Evolutionary conservation across 2,113 vertebrate species (phyloP).

Genomic region (Syngnathoides biaculeatus): DNA sequence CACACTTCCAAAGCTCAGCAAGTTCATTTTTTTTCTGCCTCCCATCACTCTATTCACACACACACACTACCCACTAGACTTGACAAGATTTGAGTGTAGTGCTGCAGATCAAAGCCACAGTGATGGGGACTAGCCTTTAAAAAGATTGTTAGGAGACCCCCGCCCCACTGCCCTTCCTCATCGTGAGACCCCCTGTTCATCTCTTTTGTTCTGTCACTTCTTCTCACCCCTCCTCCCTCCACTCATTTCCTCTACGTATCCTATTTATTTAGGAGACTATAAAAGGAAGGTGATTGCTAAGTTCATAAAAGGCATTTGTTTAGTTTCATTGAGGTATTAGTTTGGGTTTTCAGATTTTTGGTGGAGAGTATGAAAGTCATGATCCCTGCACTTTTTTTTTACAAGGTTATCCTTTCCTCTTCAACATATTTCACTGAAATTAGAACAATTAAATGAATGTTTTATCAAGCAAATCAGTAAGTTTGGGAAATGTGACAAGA

Average conservation of each 20-base stretch:
- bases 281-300: constrained; percentile 30
- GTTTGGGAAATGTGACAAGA: background rate
- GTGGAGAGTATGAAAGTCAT: constrained; percentile 22
- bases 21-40: constrained; percentile 54
- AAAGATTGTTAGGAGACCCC: constrained; percentile 25
- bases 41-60: constrained; percentile 3
- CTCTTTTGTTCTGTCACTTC: constrained; percentile 54
- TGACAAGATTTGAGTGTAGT: constrained; percentile 42
- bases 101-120: constrained; percentile 64
- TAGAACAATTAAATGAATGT: constrained; percentile 17
- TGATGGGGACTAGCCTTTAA: constrained; percentile 23
- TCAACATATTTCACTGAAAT: background rate
- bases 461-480: constrained; percentile 16
- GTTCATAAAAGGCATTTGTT: constrained; percentile 36
- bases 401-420: background rate
- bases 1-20: constrained; percentile 64
- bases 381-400: constrained; percentile 15
- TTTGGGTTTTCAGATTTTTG: background rate
- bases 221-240: constrained; percentile 10
- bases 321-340: constrained; percentile 13
- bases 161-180: background rate
- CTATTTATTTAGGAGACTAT: constrained; percentile 36
- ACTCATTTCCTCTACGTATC: constrained; percentile 22
- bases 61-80: constrained; percentile 25
- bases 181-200: constrained; percentile 38